Evolutionary conservation across 2,113 vertebrate species (phyloP), one percentile per base, ranked within the genome.

Genomic region (Phylloscopus whistleri): DNA sequence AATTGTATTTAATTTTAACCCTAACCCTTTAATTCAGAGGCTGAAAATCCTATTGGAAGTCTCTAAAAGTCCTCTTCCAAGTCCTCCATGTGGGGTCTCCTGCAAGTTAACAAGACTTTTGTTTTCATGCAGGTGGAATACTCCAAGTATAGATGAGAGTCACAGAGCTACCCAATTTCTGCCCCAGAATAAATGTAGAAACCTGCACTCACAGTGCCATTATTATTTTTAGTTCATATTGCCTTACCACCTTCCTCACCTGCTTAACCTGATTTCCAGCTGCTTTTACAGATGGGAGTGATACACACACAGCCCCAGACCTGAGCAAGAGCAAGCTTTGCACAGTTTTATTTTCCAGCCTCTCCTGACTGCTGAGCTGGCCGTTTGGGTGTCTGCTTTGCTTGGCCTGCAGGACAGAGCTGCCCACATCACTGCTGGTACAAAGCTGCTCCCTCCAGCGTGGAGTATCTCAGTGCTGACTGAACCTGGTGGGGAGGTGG

Each of bases 221-320:
- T 86, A 83, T 80, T 90, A 81, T 90, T 90, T 94, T 90, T 92
- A 94, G 68, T n/a, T 51, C 21, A 30, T 69, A 13, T 23, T 84
- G 51, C 13, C 39, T 69, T 76, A 27, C 16, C 63, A 67, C 55
- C 63, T 86, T 90, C 24, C 59, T 92, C 59, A 90, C 76, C 67
- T 59, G 30, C 51, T 80, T 63, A 74, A 81, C 48, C 55, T 74
- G 8, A 55, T 92, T 94, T 80, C 63, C 75, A 83, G 0, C 30
- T 52, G 24, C 51, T 86, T 39, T 10, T 49, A 9, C 46, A 76
- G 41, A 19, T 17, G n/a, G 3, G 3, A 13, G 21, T 46, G 41
- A 22, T 19, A 13, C 7, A 67, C 7, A 67, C 30, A 39, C 8
- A 58, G 51, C 12, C 31, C 35, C 58, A 84, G 41, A 76, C 33